These are phyloP conservation scores for Siniperca knerii DNA, from an alignment of 2,113 vertebrate species.

Conservation along the genomic window DNA sequence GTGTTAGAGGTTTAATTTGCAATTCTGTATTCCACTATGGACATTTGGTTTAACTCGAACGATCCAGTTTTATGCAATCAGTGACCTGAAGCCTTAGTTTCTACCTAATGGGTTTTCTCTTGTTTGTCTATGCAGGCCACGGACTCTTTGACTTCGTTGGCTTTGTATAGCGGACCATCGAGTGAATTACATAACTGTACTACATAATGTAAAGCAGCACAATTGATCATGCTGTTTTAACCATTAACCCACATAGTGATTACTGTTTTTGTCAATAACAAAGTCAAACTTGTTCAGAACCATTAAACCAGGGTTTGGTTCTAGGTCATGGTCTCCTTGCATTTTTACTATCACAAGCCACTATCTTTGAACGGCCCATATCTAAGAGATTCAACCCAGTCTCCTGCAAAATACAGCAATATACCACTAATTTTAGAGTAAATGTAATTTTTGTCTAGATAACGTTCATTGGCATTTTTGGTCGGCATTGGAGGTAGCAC, in stretches of 20 bases:
- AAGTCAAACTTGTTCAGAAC: slow-evolving; percentile 16
- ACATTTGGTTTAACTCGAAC: slow-evolving; percentile 14
- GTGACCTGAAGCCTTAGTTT: slow-evolving; percentile 24
- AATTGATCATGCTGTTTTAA: slow-evolving; percentile 58
- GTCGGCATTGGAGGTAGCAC: too few species aligned
- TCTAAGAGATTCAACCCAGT: neutral
- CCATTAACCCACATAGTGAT: slow-evolving; percentile 72
- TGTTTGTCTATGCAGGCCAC: slow-evolving; percentile 48
- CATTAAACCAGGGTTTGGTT: slow-evolving; percentile 43
- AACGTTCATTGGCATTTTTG: neutral
- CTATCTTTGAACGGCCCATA: neutral
- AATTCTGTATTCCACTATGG: slow-evolving; percentile 7
- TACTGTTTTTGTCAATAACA: slow-evolving; percentile 46
- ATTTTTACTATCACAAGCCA: slow-evolving; percentile 1
- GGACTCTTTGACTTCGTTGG: slow-evolving; percentile 34
- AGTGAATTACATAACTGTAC: slow-evolving; percentile 29
- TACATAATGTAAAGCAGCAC: slow-evolving; percentile 55
- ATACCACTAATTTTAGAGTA: neutral
- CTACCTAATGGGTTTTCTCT: slow-evolving; percentile 15
- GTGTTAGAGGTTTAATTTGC: slow-evolving; percentile 17
- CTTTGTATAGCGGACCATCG: slow-evolving; percentile 16
- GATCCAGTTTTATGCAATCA: neutral
- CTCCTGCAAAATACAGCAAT: neutral
- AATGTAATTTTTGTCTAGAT: neutral
- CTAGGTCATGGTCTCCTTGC: slow-evolving; percentile 25